These are phyloP conservation scores for Daktulosphaira vitifoliae DNA, from an alignment of 1,140 invertebrate species.

Conservation along the genomic window DNA sequence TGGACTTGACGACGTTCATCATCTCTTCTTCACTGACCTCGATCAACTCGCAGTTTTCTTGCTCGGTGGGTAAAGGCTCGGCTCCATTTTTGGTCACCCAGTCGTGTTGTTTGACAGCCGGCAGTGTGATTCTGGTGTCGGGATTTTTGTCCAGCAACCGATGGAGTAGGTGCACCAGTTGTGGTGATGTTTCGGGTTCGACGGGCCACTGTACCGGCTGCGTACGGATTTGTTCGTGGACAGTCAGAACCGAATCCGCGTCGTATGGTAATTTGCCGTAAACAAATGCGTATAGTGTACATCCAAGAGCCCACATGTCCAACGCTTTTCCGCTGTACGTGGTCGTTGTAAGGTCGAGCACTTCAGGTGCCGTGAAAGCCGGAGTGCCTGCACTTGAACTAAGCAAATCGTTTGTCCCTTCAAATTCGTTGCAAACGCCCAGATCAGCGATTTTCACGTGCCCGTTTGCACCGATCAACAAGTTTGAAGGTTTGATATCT, in stretches of 20 bases:
- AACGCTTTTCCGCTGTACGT: constrained; percentile 62
- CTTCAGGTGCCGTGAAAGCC: constrained; percentile 91
- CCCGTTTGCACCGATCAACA: constrained; percentile 79
- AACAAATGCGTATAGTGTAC: constrained; percentile 84
- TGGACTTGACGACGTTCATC: constrained; percentile 74
- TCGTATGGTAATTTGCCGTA: constrained; percentile 79
- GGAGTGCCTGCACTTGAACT: constrained; percentile 77
- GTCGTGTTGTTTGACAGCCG: constrained; percentile 76
- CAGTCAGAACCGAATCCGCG: constrained; percentile 59
- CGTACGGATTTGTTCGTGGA: constrained; percentile 76
- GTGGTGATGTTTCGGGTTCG: constrained; percentile 51
- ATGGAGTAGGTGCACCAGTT: constrained; percentile 64
- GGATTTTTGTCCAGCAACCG: constrained; percentile 85
- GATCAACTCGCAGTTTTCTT: constrained; percentile 81
- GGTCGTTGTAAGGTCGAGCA: constrained; percentile 48
- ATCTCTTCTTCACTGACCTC: constrained; percentile 93
- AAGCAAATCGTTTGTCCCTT: constrained; percentile 76
- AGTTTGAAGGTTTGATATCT: constrained; percentile 92
- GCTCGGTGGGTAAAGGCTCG: constrained; percentile 64
- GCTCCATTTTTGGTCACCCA: constrained; percentile 77
- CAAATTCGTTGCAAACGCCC: constrained; percentile 92
- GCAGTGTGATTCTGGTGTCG: constrained; percentile 61
- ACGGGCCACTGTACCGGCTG: constrained; percentile 60
- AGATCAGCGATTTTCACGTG: constrained; percentile 89
- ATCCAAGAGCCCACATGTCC: constrained; percentile 93